Evolutionary conservation across 2,113 vertebrate genomes (phyloP).

Genomic region (Callaeas wilsoni): DNA sequence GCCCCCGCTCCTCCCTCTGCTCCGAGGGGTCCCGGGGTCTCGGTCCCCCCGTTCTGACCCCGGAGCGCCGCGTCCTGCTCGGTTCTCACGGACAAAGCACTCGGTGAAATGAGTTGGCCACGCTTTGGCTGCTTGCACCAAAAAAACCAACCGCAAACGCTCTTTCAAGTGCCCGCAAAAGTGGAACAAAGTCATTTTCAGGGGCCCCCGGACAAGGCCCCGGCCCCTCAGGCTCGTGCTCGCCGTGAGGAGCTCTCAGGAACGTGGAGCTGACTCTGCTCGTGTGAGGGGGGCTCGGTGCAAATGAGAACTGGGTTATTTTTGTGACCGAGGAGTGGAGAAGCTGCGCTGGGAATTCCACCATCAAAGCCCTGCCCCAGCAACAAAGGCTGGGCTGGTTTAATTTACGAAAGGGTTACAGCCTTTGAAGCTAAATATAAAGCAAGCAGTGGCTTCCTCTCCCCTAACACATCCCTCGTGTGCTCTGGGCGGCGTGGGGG

Average conservation of each 20-base stretch:
- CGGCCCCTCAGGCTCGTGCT: background rate
- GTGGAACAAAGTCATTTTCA: background rate
- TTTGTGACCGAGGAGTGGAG: background rate
- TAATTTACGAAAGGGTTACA: background rate
- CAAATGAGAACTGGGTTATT: background rate
- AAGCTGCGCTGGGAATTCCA: background rate
- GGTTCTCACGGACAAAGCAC: background rate
- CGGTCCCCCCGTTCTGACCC: background rate
- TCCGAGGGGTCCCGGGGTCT: no score
- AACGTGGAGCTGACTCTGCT: background rate
- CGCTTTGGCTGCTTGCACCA: background rate
- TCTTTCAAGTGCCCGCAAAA: background rate
- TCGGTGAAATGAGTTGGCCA: accelerated
- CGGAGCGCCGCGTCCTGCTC: background rate
- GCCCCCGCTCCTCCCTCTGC: background rate
- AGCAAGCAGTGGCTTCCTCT: background rate
- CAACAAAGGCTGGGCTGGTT: background rate
- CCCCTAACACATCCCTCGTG: background rate
- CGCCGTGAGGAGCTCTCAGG: background rate
- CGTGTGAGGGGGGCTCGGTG: background rate
- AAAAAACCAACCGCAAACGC: no score
- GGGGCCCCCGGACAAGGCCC: background rate
- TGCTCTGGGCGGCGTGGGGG: background rate
- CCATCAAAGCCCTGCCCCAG: background rate
- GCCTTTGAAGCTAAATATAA: slow-evolving; percentile 3